Conservation (phyloP, 2,888 invertebrate genomes). For the Temnothorax rugatulus region DNA sequence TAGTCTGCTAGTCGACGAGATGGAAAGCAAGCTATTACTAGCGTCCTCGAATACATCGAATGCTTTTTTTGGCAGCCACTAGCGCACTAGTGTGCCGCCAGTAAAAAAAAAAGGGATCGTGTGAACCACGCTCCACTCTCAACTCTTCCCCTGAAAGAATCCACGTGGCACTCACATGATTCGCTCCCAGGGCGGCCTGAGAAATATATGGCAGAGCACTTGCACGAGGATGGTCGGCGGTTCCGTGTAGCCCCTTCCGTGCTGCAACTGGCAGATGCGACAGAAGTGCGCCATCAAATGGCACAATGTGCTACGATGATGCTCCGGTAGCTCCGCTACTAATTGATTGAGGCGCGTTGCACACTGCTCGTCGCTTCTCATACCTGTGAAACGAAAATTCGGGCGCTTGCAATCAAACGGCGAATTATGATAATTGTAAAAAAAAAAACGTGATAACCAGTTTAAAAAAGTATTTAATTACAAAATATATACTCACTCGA, state of each 20-base stretch:
- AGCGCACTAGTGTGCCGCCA: background rate
- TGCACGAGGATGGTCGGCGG: conserved; percentile 90
- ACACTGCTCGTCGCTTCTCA: conserved; percentile 88
- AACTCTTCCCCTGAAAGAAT: background rate
- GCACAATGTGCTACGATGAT: conserved; percentile 89
- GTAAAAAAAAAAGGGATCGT: conserved; percentile 23
- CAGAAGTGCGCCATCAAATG: conserved; percentile 91
- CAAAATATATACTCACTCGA: conserved; percentile 83
- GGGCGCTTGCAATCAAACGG: background rate
- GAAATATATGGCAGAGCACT: conserved; percentile 91
- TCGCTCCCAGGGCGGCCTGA: conserved; percentile 92
- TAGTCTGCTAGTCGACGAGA: background rate
- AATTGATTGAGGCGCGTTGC: conserved; percentile 87
- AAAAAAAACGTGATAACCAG: background rate
- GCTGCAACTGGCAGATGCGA: conserved; percentile 90
- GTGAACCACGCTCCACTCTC: conserved; percentile 1
- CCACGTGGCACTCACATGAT: conserved; percentile 89
- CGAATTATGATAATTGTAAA: background rate
- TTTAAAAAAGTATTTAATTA: background rate
- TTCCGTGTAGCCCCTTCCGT: conserved; percentile 89
- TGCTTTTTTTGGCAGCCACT: background rate
- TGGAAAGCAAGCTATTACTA: background rate
- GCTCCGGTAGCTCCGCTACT: conserved; percentile 89
- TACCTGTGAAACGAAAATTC: conserved; percentile 80
- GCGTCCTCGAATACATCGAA: background rate